Evolutionary conservation across 1,140 invertebrate genomes (phyloP), one percentile per base, ranked within the genome.

Genomic region (Mya arenaria): DNA sequence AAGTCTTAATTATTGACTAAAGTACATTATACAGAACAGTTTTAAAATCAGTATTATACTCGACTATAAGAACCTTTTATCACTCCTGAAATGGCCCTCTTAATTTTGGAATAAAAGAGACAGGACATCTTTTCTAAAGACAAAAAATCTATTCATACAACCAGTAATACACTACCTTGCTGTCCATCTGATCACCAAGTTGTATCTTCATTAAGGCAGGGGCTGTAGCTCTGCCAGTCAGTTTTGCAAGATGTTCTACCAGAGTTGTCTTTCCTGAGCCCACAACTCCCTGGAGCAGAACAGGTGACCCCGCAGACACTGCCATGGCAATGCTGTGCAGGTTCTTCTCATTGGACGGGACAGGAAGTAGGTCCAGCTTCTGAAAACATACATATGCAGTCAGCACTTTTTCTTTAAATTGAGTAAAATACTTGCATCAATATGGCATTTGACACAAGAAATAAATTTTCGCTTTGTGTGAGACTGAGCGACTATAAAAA

Each of bases 111-210:
- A n/a, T n/a, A n/a, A n/a, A n/a, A n/a, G n/a, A n/a, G n/a, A n/a
- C n/a, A n/a, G n/a, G n/a, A n/a, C n/a, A n/a, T n/a, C n/a, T n/a
- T n/a, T n/a, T n/a, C n/a, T n/a, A n/a, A n/a, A n/a, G n/a, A n/a
- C n/a, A n/a, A n/a, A n/a, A n/a, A n/a, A n/a, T n/a, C n/a, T n/a
- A n/a, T n/a, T n/a, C n/a, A n/a, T n/a, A n/a, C n/a, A n/a, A n/a
- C n/a, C n/a, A n/a, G n/a, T n/a, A n/a, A n/a, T n/a, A n/a, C 8
- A 23, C 44, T 84, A 94, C 94, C 93, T 98, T 97, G 65, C 97
- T 97, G 92, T 99, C 99, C n/a, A 97, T 98, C 93, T 99, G 98
- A 94, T 99, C 98, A 3, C 98, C 97, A 5, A 99, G 93, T 91
- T 99, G 98, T 36, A 99, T 95, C 93, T 97, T 97, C 58, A 97